phyloP scores from a whole-genome alignment of 2,113 vertebrate genomes.

The Sakesphorus luctuosus region DNA sequence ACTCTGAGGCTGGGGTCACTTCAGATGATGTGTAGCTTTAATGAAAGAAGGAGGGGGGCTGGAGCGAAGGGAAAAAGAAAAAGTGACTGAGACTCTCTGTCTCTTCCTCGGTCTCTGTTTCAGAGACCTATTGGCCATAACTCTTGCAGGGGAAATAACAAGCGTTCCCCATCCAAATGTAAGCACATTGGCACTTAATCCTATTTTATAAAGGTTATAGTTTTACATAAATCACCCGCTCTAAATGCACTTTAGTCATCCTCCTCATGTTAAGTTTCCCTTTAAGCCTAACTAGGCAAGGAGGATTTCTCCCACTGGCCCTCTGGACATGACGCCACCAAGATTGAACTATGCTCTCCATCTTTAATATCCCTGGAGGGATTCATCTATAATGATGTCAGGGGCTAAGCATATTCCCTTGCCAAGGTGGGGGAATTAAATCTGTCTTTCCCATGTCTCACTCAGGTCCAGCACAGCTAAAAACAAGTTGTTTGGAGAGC shows the following conservation, averaged over 20 bases:
- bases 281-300: constrained; percentile 66
- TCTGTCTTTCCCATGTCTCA: constrained; percentile 8
- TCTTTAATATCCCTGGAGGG: constrained; percentile 56
- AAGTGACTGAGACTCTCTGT: constrained; percentile 56
- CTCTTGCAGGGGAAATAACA: constrained; percentile 69
- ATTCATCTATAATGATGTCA: constrained; percentile 60
- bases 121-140: constrained; percentile 63
- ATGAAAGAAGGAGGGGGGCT: constrained; percentile 60
- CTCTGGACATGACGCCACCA: constrained; percentile 69
- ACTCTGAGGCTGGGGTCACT: constrained; percentile 31
- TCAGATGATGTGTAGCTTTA: constrained; percentile 66
- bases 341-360: constrained; percentile 49
- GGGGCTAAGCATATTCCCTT: constrained; percentile 50
- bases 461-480: not conserved
- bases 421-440: constrained; percentile 7
- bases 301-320: constrained; percentile 63
- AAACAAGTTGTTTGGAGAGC: constrained; percentile 9
- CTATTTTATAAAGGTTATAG: constrained; percentile 71
- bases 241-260: constrained; percentile 71
- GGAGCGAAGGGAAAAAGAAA: not conserved
- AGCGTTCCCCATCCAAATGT: constrained; percentile 57
- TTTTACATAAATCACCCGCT: constrained; percentile 64
- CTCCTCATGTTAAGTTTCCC: constrained; percentile 59
- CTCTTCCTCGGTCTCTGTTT: constrained; percentile 29
- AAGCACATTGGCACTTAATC: constrained; percentile 72